Percentiles rank a stretch among this genome's conserved stretches.
These are phyloP conservation scores for Leucoma salicis DNA, from an alignment of 2,888 invertebrate genomes.

Conservation along the genomic window DNA sequence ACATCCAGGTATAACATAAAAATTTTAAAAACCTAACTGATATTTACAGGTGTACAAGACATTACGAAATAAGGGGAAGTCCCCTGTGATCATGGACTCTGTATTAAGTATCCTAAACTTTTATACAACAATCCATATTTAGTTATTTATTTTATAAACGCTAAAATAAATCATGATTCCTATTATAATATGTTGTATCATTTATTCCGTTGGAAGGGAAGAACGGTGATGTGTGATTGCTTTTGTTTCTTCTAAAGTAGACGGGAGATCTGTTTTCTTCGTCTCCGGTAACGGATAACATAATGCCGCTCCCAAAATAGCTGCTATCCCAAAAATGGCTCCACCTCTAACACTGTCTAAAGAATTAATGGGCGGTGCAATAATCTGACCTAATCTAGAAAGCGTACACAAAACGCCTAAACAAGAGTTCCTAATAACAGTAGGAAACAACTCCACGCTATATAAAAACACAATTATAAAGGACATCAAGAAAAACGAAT, in stretches of 20 bases:
- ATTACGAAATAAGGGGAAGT: too few species aligned
- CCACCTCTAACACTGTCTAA: constrained; percentile 57
- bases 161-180: too few species aligned
- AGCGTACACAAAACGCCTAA: constrained; percentile 90
- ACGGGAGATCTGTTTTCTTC: constrained; percentile 55
- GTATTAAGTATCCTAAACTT: too few species aligned
- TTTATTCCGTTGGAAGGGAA: not conserved
- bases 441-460: constrained; percentile 93
- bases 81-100: too few species aligned
- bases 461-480: constrained; percentile 92
- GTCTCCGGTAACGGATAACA: constrained; percentile 85
- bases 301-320: constrained; percentile 84
- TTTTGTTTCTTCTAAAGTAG: constrained; percentile 53
- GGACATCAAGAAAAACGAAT: constrained; percentile 89
- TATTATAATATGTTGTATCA: too few species aligned
- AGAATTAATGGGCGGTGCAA: constrained; percentile 88
- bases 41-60: too few species aligned
- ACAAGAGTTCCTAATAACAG: constrained; percentile 90
- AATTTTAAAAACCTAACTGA: too few species aligned
- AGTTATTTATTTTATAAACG: too few species aligned
- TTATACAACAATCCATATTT: too few species aligned
- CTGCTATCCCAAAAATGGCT: constrained; percentile 84
- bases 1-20: too few species aligned
- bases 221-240: not conserved
- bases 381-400: constrained; percentile 90